Base-by-base conservation (phyloP, 2,888 invertebrate species). In the Nomada fucata region DNA sequence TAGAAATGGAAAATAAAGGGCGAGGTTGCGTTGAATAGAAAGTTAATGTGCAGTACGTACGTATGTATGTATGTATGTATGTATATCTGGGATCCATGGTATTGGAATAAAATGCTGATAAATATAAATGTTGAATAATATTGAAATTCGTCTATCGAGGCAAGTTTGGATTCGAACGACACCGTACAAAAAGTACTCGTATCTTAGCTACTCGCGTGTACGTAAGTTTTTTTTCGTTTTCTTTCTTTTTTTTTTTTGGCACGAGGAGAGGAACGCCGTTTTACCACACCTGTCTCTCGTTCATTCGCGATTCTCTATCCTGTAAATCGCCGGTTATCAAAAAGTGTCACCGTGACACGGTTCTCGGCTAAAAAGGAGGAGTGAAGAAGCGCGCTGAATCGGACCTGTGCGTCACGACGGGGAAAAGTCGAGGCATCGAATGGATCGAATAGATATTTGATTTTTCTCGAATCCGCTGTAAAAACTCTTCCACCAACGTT, bases 201-300 rank as follows among this genome's bases (percentile, higher is more conserved):
- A 84, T 71, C 82, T 88, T 86, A 88, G 74, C 86, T 87, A 88
- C 71, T 50, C 29, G 70, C 60, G 60, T 52, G 67, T 82, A 72
- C 72, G 72, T 65, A 57, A 26, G 47, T 83, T 69, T 42, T 60
- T 42, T 36, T 36, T 36, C 36, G 36, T 36, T 36, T 47, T 47
- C 47, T 47, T 47, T 47, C 7, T 7, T 47, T 47, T 47, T 47
- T 47, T 15, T 47, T 70, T 86, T 88, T 88, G 88, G 88, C 88
- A 88, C 88, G 89, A 88, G 89, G 88, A 88, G 88, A 88, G 88
- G 88, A 88, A 88, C 88, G 89, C 84, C 78, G 86, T 89, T 82
- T 85, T 83, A 76, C 80, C 74, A 86, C 77, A 72, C 79, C 69
- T 53, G 72, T 84, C 83, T 50, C 64, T 64, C 53, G 72, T 72